Conservation (phyloP, 2,113 vertebrate genomes). For the Salvelinus fontinalis region DNA sequence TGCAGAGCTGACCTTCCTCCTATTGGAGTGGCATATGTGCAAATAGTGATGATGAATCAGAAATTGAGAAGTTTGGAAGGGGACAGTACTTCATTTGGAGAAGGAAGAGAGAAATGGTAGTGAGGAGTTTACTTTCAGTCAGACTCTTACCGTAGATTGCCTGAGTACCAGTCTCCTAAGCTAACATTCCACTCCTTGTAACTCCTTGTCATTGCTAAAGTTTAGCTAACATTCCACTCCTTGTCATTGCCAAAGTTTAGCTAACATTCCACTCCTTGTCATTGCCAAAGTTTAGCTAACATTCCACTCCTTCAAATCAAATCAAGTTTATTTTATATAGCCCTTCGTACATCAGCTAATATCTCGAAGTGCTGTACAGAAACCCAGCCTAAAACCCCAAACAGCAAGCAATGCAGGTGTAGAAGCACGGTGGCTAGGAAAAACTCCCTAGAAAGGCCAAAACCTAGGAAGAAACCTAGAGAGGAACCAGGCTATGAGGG, state of each 20-base stretch:
- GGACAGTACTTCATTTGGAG: neutral
- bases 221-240: neutral
- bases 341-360: too few relatives aligned
- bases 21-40: neutral
- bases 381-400: too few relatives aligned
- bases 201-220: too few relatives aligned
- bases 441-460: too few relatives aligned
- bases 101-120: neutral
- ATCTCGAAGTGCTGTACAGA: too few relatives aligned
- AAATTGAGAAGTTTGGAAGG: neutral
- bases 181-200: neutral
- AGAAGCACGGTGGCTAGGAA: too few relatives aligned
- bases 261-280: neutral
- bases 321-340: too few relatives aligned
- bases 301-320: too few relatives aligned
- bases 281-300: neutral
- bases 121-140: neutral
- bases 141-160: neutral
- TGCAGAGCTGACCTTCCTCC: constrained; percentile 8
- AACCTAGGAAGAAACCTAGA: too few relatives aligned
- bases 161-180: neutral
- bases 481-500: too few relatives aligned
- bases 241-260: too few relatives aligned
- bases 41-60: neutral
- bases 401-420: too few relatives aligned